Percentiles rank a stretch among this genome's conserved stretches.
Evolutionary conservation across 1,140 invertebrate genomes (phyloP).

Genomic region (Druon quercuslanigerum): DNA sequence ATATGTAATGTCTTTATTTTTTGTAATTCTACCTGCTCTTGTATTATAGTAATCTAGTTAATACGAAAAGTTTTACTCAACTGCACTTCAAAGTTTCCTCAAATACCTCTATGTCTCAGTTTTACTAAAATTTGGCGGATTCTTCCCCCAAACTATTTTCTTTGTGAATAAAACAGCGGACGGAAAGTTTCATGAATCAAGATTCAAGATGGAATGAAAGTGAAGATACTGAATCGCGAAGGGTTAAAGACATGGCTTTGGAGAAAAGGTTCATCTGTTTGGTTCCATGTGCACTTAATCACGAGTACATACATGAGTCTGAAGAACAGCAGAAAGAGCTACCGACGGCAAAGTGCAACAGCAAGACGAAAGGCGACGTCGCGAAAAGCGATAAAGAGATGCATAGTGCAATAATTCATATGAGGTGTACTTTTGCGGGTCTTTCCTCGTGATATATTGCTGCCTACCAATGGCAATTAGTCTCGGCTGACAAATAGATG

Average conservation of each 20-base stretch:
- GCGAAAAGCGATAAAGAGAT: slow-evolving; percentile 62
- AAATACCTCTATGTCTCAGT: too few species aligned
- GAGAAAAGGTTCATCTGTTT: slow-evolving; percentile 8
- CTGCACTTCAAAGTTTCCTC: too few species aligned
- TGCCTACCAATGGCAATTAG: slow-evolving; percentile 62
- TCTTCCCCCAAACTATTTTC: too few species aligned
- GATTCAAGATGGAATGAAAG: slow-evolving; percentile 2
- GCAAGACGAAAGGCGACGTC: slow-evolving; percentile 41
- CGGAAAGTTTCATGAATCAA: slow-evolving; percentile 18
- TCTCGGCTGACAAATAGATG: slow-evolving; percentile 62
- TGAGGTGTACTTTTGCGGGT: slow-evolving; percentile 47
- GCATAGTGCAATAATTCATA: slow-evolving; percentile 57
- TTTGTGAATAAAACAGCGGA: not conserved
- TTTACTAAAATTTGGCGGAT: not conserved
- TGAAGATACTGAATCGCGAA: not conserved
- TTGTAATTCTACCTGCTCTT: too few species aligned
- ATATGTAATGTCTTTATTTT: too few species aligned
- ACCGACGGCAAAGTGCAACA: not conserved
- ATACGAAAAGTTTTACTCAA: too few species aligned
- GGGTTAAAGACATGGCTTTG: slow-evolving; percentile 6
- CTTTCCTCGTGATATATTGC: slow-evolving; percentile 61
- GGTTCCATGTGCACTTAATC: not conserved
- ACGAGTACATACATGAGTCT: slow-evolving; percentile 14
- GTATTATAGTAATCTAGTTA: too few species aligned
- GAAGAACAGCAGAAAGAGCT: not conserved